These are phyloP conservation scores for Eupithecia vulgata DNA, from an alignment of 2,888 invertebrate genomes.

Conservation along the genomic window DNA sequence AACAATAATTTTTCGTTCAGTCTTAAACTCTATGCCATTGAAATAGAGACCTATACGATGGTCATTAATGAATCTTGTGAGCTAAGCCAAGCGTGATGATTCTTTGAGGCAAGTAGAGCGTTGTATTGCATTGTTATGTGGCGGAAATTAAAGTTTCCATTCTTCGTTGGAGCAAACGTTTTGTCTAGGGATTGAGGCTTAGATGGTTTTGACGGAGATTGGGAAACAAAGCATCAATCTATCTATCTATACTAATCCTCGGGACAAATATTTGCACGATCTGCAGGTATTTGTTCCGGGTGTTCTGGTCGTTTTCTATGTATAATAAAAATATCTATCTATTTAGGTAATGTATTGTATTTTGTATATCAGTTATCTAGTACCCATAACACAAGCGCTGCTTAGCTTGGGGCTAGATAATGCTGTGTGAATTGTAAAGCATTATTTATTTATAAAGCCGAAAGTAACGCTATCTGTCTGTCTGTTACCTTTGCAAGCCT, in stretches of 20 bases:
- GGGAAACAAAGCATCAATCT: slow-evolving; percentile 3
- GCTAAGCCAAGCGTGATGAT: slow-evolving; percentile 41
- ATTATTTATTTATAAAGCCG: too few relatives aligned
- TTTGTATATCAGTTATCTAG: too few relatives aligned
- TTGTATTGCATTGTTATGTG: slow-evolving; percentile 41
- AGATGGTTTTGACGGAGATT: slow-evolving; percentile 16
- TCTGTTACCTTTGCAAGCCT: too few relatives aligned
- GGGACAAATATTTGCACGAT: too few relatives aligned
- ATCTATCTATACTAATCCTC: neutral
- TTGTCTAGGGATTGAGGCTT: slow-evolving; percentile 27
- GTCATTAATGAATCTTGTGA: slow-evolving; percentile 23
- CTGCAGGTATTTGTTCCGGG: too few relatives aligned
- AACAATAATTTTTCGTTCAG: neutral
- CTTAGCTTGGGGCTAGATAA: too few relatives aligned
- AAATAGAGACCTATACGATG: slow-evolving; percentile 1
- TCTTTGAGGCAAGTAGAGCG: slow-evolving; percentile 45
- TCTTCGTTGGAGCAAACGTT: slow-evolving; percentile 19
- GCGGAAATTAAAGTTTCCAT: slow-evolving; percentile 38
- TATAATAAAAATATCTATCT: too few relatives aligned
- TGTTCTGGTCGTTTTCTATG: too few relatives aligned
- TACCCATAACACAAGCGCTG: too few relatives aligned
- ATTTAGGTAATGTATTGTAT: too few relatives aligned
- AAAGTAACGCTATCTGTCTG: too few relatives aligned
- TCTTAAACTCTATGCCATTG: slow-evolving; percentile 13
- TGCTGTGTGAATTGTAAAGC: too few relatives aligned